Evolutionary conservation across 2,797 vertebrate species (phyloP), one percentile per base, ranked within the genome.

Genomic region (Falco concolor): DNA sequence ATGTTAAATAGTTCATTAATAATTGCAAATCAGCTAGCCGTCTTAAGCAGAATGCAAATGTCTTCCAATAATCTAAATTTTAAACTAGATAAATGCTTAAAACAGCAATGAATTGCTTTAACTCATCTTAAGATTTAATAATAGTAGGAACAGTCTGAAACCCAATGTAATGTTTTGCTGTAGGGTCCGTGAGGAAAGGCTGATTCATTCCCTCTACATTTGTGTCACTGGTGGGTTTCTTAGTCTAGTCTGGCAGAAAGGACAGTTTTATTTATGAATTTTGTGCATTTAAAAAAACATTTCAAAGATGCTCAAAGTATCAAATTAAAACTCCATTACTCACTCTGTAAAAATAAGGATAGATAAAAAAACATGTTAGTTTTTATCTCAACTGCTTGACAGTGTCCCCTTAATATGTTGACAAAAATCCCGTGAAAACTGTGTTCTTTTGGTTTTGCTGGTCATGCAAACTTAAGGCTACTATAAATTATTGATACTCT

Each of bases 341-440:
- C 27, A 42, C 11, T 60, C 23, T 24, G 5, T 86, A 93, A 84
- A 90, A 73, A 42, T n/a, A 61, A 77, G 12, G 65, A 10, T n/a
- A 52, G 32, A 45, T 40, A 78, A 80, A 44, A 44, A 82, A 90
- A 21, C 7, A 30, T 12, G 3, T 40, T 77, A 81, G 52, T 22
- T 88, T 90, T 94, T 61, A 38, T 85, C 63, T 93, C 63, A 86
- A 61, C 60, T 89, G 23, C 80, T 97, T 97, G 93, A 93, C 95
- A 97, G 94, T 96, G 96, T 96, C 94, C 96, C 93, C 91, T 96
- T 95, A 96, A 95, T 88, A 77, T 6, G 18, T 24, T 90, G 63
- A 87, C n/a, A 87, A 74, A 91, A 93, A 49, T 36, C 68, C 53
- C 47, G 10, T 77, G 40, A 67, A 79, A 95, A 73, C 0, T 19